Evolutionary conservation across 2,797 vertebrate species (phyloP).

Genomic region (Premnoplex brunnescens): DNA sequence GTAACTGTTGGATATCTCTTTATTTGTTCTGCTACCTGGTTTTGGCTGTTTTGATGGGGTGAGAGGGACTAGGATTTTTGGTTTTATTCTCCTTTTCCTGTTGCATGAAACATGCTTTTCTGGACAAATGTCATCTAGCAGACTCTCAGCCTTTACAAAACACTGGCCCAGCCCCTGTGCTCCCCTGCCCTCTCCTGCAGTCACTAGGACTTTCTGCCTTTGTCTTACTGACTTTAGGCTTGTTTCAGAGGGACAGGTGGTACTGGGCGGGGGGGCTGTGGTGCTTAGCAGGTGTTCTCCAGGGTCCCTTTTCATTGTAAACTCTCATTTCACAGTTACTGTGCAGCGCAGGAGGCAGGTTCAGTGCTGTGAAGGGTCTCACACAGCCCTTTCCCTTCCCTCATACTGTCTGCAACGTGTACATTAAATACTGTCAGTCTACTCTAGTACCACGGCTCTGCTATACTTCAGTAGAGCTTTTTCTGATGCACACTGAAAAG

Average conservation of each 20-base stretch:
- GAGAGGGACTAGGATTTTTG: neutral
- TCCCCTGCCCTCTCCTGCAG: neutral
- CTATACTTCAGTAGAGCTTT: neutral
- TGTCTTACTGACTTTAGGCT: neutral
- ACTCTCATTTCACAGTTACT: neutral
- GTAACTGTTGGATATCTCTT: neutral
- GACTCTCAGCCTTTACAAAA: neutral
- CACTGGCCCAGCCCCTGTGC: neutral
- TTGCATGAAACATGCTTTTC: neutral
- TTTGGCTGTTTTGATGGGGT: neutral
- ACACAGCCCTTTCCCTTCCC: neutral
- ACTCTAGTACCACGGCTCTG: neutral
- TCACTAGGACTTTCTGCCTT: neutral
- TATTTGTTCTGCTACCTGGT: neutral
- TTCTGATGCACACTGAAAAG: neutral
- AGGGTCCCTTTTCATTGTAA: neutral
- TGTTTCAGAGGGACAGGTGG: neutral
- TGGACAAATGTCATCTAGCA: neutral
- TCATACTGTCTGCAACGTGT: neutral
- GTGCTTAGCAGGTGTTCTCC: neutral
- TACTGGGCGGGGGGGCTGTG: neutral
- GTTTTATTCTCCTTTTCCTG: neutral
- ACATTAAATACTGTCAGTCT: neutral
- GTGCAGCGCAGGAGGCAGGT: neutral
- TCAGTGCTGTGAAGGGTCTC: neutral